Evolutionary conservation across 2,888 invertebrate species (phyloP).

Genomic region (Germaria angustata): DNA sequence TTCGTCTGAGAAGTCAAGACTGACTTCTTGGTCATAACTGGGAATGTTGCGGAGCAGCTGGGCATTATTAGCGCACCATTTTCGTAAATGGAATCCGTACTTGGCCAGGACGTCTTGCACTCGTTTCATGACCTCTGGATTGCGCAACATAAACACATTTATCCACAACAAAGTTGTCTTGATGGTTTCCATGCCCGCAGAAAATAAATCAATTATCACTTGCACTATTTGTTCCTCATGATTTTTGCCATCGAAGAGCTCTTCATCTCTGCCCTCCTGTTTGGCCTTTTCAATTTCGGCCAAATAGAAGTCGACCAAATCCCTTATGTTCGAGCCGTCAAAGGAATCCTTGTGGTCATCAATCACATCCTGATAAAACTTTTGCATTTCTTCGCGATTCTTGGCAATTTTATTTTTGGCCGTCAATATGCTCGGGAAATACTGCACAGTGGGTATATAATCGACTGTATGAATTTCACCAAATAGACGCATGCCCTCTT

Average conservation of each 20-base stretch:
- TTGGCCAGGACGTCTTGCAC: constrained; percentile 94
- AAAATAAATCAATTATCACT: constrained; percentile 93
- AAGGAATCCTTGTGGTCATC: constrained; percentile 89
- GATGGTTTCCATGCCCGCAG: constrained; percentile 96
- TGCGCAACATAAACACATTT: constrained; percentile 91
- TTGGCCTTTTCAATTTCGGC: constrained; percentile 91
- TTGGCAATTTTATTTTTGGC: constrained; percentile 83
- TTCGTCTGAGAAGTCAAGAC: no score
- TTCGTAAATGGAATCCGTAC: no score
- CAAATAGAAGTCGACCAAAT: constrained; percentile 92
- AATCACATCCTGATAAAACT: constrained; percentile 90
- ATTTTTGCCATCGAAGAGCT: constrained; percentile 91
- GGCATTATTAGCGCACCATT: no score
- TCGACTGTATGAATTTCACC: constrained; percentile 90
- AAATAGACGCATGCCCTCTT: constrained; percentile 94
- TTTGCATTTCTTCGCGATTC: constrained; percentile 92
- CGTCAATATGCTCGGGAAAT: constrained; percentile 83
- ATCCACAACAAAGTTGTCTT: constrained; percentile 94
- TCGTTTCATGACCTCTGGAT: constrained; percentile 89
- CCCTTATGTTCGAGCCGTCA: constrained; percentile 87
- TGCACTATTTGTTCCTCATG: constrained; percentile 95
- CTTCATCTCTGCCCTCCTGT: constrained; percentile 86
- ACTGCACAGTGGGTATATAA: constrained; percentile 89
- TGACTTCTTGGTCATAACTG: no score
- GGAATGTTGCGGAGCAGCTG: no score